These are phyloP conservation scores for Rhadinocentrus ornatus DNA, from an alignment of 2,797 vertebrate genomes.

Conservation along the genomic window DNA sequence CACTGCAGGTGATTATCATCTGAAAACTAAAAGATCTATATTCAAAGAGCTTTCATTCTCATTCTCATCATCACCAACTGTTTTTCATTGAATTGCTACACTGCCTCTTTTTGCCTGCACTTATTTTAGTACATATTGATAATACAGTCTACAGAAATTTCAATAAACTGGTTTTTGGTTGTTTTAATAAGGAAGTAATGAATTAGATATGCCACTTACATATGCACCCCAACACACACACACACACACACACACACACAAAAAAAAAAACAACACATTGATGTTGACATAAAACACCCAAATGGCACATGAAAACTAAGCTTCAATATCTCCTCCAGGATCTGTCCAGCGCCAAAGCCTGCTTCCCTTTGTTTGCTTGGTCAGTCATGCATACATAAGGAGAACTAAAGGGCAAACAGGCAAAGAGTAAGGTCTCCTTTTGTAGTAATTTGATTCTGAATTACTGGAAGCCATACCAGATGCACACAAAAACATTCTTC, in stretches of 20 bases:
- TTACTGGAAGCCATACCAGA: constrained; percentile 48
- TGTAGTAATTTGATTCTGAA: constrained; percentile 57
- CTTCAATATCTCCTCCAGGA: constrained; percentile 57
- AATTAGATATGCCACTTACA: background rate
- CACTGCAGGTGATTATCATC: background rate
- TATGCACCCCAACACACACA: too few relatives aligned
- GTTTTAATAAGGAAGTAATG: background rate
- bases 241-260: background rate
- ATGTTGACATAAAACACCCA: constrained; percentile 24
- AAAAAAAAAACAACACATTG: background rate
- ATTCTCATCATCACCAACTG: background rate
- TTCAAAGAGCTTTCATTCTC: background rate
- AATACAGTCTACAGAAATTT: background rate
- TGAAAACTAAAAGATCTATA: background rate
- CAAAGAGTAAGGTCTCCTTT: constrained; percentile 49
- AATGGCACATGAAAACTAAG: constrained; percentile 46
- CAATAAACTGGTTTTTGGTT: background rate
- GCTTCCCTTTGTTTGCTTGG: constrained; percentile 52
- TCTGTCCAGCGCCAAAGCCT: constrained; percentile 36
- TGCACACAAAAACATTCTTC: constrained; percentile 33
- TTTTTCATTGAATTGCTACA: background rate
- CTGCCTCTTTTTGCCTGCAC: background rate
- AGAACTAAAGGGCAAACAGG: constrained; percentile 43
- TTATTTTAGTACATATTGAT: too few relatives aligned
- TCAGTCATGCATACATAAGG: constrained; percentile 57